These are phyloP conservation scores for Gymnothorax reevesii DNA, from an alignment of 2,797 vertebrate species.

Conservation along the genomic window DNA sequence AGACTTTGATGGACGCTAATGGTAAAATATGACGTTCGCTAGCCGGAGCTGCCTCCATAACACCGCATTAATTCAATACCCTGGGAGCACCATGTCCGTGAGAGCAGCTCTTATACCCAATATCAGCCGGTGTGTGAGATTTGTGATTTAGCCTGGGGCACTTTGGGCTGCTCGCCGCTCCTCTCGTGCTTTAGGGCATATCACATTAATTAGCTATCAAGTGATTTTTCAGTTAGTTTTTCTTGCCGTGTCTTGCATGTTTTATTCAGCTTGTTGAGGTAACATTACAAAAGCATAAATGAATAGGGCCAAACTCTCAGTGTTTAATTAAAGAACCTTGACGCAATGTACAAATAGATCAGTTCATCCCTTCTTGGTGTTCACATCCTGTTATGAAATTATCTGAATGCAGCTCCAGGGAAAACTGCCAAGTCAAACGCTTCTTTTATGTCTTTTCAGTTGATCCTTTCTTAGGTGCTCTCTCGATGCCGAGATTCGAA, in stretches of 20 bases:
- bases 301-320: not conserved
- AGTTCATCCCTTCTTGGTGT: not conserved
- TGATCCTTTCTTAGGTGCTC: not conserved
- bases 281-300: not conserved
- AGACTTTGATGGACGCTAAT: conserved; percentile 47
- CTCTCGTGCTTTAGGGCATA: conserved; percentile 34
- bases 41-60: conserved; percentile 14
- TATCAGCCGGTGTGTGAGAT: conserved; percentile 39
- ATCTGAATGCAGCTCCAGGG: not conserved
- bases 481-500: not conserved
- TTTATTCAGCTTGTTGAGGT: conserved; percentile 43
- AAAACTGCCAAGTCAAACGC: not conserved
- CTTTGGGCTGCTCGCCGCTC: not conserved
- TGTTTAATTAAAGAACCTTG: not conserved
- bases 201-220: conserved; percentile 53
- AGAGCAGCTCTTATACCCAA: conserved; percentile 37
- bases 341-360: not conserved
- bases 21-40: conserved; percentile 25
- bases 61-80: conserved; percentile 22
- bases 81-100: conserved; percentile 37
- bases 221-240: conserved; percentile 45
- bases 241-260: conserved; percentile 34
- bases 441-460: not conserved
- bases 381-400: not conserved
- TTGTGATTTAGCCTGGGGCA: conserved; percentile 39